Percentiles rank a stretch among this genome's conserved stretches.
Conservation (phyloP, 2,888 invertebrate species). For the Acronicta psi region DNA sequence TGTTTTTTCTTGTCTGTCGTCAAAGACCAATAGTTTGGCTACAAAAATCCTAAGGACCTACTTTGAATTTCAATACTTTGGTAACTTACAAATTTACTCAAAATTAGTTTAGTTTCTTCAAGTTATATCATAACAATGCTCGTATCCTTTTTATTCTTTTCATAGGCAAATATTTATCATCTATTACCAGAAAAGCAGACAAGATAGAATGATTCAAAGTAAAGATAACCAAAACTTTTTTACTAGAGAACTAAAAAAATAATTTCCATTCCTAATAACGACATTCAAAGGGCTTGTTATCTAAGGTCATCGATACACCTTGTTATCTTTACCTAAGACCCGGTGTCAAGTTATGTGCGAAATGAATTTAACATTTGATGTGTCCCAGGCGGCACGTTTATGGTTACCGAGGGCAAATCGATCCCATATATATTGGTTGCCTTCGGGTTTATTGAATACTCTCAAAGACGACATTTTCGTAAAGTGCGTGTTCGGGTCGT, state of each 20-base stretch:
- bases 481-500: conserved; percentile 14
- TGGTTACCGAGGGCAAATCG: conserved; percentile 29
- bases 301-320: conserved; percentile 37
- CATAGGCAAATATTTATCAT: too few relatives aligned
- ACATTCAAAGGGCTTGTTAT: conserved; percentile 39
- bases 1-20: not conserved
- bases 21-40: not conserved
- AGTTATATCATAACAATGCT: not conserved
- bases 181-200: too few relatives aligned
- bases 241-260: conserved; percentile 2
- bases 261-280: conserved; percentile 24
- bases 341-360: conserved; percentile 37
- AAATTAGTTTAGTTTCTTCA: not conserved
- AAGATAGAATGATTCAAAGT: not conserved
- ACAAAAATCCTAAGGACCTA: not conserved
- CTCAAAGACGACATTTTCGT: conserved; percentile 20
- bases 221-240: not conserved
- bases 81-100: not conserved
- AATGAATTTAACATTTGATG: conserved; percentile 59
- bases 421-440: conserved; percentile 29
- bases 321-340: conserved; percentile 44
- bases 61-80: not conserved
- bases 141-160: too few relatives aligned
- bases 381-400: conserved; percentile 36
- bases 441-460: conserved; percentile 48